These are phyloP conservation scores for Ptychobarbus kaznakovi DNA, from an alignment of 2,797 vertebrate genomes.

Conservation along the genomic window DNA sequence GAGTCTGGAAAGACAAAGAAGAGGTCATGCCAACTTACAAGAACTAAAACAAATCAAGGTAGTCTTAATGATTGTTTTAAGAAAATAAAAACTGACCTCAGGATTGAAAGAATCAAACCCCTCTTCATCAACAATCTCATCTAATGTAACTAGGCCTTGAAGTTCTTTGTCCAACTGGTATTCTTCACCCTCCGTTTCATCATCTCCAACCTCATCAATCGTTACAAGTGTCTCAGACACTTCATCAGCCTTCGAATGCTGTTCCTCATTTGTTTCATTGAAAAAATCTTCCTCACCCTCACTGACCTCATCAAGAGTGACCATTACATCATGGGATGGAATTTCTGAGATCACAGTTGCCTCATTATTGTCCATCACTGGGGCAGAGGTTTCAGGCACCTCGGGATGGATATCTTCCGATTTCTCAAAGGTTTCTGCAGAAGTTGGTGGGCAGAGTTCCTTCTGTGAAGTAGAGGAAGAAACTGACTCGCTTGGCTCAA, in stretches of 20 bases:
- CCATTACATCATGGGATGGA: slow-evolving; percentile 58
- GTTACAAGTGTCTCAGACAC: slow-evolving; percentile 80
- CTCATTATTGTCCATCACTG: not conserved
- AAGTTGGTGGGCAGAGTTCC: not conserved
- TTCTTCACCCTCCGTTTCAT: slow-evolving; percentile 75
- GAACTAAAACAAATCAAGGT: not conserved
- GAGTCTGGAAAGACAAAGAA: slow-evolving; percentile 62
- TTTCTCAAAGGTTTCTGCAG: not conserved
- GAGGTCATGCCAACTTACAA: not conserved
- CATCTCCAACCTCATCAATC: slow-evolving; percentile 85
- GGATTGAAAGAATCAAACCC: slow-evolving; percentile 60
- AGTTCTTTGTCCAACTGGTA: slow-evolving; percentile 69
- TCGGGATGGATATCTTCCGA: not conserved
- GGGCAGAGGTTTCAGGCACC: not conserved
- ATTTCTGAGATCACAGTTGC: slow-evolving; percentile 33
- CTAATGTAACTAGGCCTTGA: slow-evolving; percentile 78
- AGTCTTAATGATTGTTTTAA: not conserved
- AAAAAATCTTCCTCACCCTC: slow-evolving; percentile 64
- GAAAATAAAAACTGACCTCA: slow-evolving; percentile 66
- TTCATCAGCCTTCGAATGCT: slow-evolving; percentile 52
- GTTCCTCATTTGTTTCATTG: slow-evolving; percentile 46
- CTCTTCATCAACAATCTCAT: slow-evolving; percentile 80
- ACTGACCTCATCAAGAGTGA: slow-evolving; percentile 76
- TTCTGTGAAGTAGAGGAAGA: slow-evolving; percentile 11
- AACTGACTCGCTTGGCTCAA: not conserved